These are phyloP conservation scores for Dromiciops gliroides DNA, from an alignment of 2,113 vertebrate genomes.

Conservation along the genomic window DNA sequence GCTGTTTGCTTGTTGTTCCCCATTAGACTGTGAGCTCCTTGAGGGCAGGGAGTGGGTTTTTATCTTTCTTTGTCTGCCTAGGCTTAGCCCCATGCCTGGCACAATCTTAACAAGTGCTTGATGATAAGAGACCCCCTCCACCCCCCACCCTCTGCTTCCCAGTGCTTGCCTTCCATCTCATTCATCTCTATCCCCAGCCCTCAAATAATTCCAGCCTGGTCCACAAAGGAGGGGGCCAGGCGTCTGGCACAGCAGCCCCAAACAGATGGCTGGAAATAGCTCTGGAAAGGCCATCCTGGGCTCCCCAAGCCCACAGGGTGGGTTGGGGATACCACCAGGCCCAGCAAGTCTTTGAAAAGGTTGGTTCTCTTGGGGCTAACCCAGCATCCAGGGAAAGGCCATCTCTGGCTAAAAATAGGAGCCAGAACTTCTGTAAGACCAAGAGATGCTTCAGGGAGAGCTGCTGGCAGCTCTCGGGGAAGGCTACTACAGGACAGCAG, in stretches of 20 bases:
- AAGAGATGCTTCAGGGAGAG: not conserved
- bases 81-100: too few relatives aligned
- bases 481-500: not conserved
- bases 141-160: not conserved
- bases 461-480: not conserved
- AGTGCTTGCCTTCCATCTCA: not conserved
- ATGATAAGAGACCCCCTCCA: not conserved
- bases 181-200: not conserved
- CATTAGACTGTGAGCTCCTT: too few relatives aligned
- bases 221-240: not conserved
- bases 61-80: too few relatives aligned
- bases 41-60: too few relatives aligned
- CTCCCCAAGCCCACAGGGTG: not conserved
- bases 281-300: not conserved
- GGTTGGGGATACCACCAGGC: not conserved
- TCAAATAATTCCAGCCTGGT: conserved; percentile 15
- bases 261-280: not conserved
- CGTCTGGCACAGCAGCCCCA: not conserved
- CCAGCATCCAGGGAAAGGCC: conserved; percentile 2
- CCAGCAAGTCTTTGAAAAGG: conserved; percentile 35
- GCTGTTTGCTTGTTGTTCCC: too few relatives aligned
- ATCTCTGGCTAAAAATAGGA: conserved; percentile 27
- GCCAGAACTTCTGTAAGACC: not conserved
- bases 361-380: conserved; percentile 17
- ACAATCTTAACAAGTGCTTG: too few relatives aligned